Evolutionary conservation across 2,797 vertebrate species (phyloP), one percentile per base, ranked within the genome.

Genomic region (Chrysocyon brachyurus): DNA sequence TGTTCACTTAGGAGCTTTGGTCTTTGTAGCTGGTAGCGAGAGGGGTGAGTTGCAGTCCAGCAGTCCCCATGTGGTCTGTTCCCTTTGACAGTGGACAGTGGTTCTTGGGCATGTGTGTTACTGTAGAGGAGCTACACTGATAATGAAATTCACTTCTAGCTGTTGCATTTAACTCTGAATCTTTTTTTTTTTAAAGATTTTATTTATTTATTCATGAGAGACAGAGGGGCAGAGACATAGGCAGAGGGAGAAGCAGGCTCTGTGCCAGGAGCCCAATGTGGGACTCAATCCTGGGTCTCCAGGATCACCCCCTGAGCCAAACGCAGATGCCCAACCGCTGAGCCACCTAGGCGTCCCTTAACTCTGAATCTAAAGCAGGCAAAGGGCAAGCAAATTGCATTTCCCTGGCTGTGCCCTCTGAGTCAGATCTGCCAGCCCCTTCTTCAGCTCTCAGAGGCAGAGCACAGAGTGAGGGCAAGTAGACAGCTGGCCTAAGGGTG

Each of bases 311-410:
- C 40, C 40, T 46, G 40, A 46, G 40, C 40, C 40, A 7, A 46
- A 46, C 40, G 1, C 6, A 46, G 6, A 7, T 46, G 6, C 40
- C 40, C 40, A 46, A 46, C 40, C 40, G 6, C 40, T 46, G 40
- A 8, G 40, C 40, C 40, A 46, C 40, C 40, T 46, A 46, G 40
- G 40, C 40, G 6, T 46, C 40, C 40, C 40, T 64, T 92, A 46
- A 52, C 31, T 63, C 70, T 81, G 31, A 77, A n/a, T 92, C 59
- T 84, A 85, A 89, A 95, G 28, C 40, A 94, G 82, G 8, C 66
- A 88, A 79, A 89, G 88, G 77, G 33, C 46, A 1, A 5, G 56
- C 16, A 40, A 81, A 49, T 61, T 94, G 52, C 79, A 68, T 84
- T 85, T 90, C 68, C 81, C n/a, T 64, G 31, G 57, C 92, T 26